phyloP scores from a whole-genome alignment of 2,797 vertebrate species.

The Tapera naevia region DNA sequence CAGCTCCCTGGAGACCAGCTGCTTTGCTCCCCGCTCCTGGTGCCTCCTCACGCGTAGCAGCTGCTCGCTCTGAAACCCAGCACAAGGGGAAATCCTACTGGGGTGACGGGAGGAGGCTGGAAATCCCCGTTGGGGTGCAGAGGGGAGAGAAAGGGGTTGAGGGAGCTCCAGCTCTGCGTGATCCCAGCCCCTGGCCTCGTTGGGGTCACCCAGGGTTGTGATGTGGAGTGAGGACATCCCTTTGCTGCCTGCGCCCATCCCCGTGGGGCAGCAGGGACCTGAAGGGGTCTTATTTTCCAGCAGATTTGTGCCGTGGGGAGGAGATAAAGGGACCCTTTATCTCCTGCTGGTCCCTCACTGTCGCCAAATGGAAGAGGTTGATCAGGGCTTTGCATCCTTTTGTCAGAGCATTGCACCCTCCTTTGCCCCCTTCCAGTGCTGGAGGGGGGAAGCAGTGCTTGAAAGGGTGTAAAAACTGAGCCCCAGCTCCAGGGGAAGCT shows the following conservation, averaged over 20 bases:
- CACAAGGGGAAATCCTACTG: neutral
- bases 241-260: neutral
- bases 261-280: neutral
- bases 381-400: neutral
- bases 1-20: neutral
- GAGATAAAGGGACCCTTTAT: neutral
- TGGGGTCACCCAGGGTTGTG: neutral
- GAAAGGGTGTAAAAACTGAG: neutral
- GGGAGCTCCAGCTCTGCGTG: neutral
- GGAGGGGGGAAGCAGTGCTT: neutral
- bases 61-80: no score
- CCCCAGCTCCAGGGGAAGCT: neutral
- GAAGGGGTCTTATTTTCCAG: neutral
- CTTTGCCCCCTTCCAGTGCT: fast-evolving
- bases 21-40: neutral
- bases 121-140: fast-evolving
- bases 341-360: fast-evolving
- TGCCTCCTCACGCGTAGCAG: no score
- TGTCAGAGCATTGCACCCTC: neutral
- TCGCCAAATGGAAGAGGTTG: neutral
- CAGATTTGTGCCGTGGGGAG: neutral
- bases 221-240: fast-evolving
- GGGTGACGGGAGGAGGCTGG: neutral
- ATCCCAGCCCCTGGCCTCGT: fast-evolving
- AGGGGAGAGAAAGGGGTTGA: neutral